phyloP scores from a whole-genome alignment of 2,888 invertebrate genomes.

The Himalopsyche japonica region DNA sequence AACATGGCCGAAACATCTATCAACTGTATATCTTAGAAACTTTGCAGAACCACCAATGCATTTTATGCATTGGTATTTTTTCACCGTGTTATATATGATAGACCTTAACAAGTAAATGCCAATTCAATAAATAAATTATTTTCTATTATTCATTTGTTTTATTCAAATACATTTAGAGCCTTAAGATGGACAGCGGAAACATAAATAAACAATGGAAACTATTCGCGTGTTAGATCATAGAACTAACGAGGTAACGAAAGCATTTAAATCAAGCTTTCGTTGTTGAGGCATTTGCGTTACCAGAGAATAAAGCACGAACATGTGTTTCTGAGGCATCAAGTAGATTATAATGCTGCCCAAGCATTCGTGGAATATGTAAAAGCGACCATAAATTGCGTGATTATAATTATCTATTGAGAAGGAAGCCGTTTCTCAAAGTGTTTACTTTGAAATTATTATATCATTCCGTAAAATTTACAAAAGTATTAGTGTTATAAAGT shows the following conservation, averaged over 20 bases:
- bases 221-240: neutral
- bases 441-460: neutral
- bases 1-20: no score
- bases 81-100: no score
- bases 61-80: no score
- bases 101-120: no score
- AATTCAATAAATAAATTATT: no score
- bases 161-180: no score
- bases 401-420: neutral
- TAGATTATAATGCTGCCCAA: neutral
- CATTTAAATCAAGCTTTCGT: neutral
- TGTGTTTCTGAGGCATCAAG: neutral
- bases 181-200: no score
- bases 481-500: neutral
- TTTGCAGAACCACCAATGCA: no score
- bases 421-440: neutral
- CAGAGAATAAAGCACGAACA: neutral
- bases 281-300: neutral
- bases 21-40: no score
- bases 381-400: neutral
- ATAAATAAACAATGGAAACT: no score
- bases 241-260: neutral
- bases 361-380: neutral
- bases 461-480: neutral
- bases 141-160: no score